Evolutionary conservation across 1,140 invertebrate species (phyloP), one percentile per base, ranked within the genome.

Genomic region (Bemisia tabaci): DNA sequence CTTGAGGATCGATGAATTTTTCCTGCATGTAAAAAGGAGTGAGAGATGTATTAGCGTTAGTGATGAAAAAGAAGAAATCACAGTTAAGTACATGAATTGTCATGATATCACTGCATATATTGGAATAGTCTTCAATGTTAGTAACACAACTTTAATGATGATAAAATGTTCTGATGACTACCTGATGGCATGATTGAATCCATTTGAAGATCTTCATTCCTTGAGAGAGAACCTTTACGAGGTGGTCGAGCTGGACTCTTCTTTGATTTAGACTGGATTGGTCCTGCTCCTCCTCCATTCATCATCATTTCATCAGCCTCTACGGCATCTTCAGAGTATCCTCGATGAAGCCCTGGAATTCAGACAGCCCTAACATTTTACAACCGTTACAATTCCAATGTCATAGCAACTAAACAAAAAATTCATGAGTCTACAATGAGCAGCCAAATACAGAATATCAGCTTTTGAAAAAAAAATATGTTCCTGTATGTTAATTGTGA

Each of bases 261-360:
- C 80, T 79, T 71, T 84, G 84, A 71, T 82, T 75, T 75, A 66
- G 76, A 73, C 68, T 78, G 79, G 24, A 71, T 65, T 25, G 74
- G 68, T 66, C 72, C 67, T 27, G 70, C 60, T 22, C 70, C 66
- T 26, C 63, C 62, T 70, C 70, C 63, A 12, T 77, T 75, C 65
- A 78, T 68, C 76, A 84, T 80, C 68, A 83, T 79, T 70, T 89
- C 87, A 69, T 89, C 87, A 2, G 82, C 81, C 74, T 92, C 89
- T 0, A 80, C 83, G 0, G 81, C 88, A 74, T 91, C 92, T 73
- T 94, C 92, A 0, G 85, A 82, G 77, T 94, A 95, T 74, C 87
- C 89, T 66, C 89, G 79, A 72, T 93, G 89, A 11, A 95, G 78
- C 70, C 90, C 89, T 90, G 70, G 22, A 64, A 64, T 39, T 59